A percentile compares a stretch with the other conserved stretches of the same genome.
Evolutionary conservation across 2,113 vertebrate genomes (phyloP).

Genomic region (Bucco capensis): DNA sequence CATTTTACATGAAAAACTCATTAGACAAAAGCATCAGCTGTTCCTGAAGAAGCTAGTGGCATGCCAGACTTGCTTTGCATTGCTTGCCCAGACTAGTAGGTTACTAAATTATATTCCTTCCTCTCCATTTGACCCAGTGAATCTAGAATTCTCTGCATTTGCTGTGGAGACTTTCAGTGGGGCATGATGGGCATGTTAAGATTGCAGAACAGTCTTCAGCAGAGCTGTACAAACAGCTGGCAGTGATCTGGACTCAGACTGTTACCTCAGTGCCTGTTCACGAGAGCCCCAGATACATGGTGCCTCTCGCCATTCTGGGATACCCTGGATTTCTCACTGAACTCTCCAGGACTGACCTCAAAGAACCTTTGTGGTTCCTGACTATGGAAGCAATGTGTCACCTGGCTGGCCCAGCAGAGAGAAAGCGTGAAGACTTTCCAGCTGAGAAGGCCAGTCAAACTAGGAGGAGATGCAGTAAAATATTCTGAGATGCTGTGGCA

Average conservation of each 20-base stretch:
- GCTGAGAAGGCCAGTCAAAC: not conserved
- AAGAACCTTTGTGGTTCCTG: not conserved
- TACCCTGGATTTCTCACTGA: not conserved
- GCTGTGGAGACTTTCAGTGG: not conserved
- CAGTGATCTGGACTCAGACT: not conserved
- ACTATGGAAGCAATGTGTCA: not conserved
- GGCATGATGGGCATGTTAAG: not conserved
- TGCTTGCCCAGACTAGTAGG: not conserved
- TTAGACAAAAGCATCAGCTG: slow-evolving; percentile 37
- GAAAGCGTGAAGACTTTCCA: not conserved
- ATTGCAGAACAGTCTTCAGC: not conserved
- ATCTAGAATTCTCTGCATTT: not conserved
- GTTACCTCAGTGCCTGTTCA: not conserved
- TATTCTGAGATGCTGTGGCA: not conserved
- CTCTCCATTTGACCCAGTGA: not conserved
- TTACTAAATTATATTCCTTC: not conserved
- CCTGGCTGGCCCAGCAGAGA: not conserved
- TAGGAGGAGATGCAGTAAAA: not conserved
- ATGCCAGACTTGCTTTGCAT: not conserved
- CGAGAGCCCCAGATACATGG: fast-evolving
- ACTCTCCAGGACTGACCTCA: not conserved
- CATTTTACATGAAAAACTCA: slow-evolving; percentile 62
- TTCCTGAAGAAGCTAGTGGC: not conserved
- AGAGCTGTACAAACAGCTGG: not conserved
- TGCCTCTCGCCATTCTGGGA: not conserved